phyloP scores from a whole-genome alignment of 2,797 vertebrate species.

The Acestrorhynchus altus region DNA sequence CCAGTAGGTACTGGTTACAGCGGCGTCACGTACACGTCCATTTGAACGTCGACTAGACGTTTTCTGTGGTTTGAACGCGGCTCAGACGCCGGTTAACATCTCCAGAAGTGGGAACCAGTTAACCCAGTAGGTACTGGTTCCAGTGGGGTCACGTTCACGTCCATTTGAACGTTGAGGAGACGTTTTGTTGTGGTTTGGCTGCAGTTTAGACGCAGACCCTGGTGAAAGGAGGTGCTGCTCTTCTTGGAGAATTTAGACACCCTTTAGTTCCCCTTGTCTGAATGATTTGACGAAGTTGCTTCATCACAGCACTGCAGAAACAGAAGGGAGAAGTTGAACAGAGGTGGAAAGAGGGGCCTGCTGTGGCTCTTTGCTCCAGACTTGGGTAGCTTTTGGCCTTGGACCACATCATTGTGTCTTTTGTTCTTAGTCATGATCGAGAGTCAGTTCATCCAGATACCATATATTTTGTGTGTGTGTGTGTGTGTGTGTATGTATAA shows the following conservation, averaged over 20 bases:
- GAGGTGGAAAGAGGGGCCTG: not conserved
- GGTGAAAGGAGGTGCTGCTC: not conserved
- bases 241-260: not conserved
- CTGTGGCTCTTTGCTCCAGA: not conserved
- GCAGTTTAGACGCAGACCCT: not conserved
- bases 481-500: too few relatives aligned
- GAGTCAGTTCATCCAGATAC: not conserved
- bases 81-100: too few relatives aligned
- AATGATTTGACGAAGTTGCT: not conserved
- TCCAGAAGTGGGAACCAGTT: too few relatives aligned
- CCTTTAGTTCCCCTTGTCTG: not conserved
- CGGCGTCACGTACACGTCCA: too few relatives aligned
- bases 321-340: not conserved
- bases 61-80: not conserved
- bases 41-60: not conserved
- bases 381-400: not conserved
- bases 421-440: constrained; percentile 27
- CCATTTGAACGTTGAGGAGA: too few relatives aligned
- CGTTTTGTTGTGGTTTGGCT: not conserved
- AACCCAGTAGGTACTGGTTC: too few relatives aligned
- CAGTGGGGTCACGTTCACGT: too few relatives aligned
- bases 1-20: too few relatives aligned
- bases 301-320: not conserved
- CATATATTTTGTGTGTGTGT: too few relatives aligned
- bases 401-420: constrained; percentile 21